These are phyloP conservation scores for Silurus lanzhouensis DNA, from an alignment of 2,797 vertebrate genomes.

Conservation along the genomic window DNA sequence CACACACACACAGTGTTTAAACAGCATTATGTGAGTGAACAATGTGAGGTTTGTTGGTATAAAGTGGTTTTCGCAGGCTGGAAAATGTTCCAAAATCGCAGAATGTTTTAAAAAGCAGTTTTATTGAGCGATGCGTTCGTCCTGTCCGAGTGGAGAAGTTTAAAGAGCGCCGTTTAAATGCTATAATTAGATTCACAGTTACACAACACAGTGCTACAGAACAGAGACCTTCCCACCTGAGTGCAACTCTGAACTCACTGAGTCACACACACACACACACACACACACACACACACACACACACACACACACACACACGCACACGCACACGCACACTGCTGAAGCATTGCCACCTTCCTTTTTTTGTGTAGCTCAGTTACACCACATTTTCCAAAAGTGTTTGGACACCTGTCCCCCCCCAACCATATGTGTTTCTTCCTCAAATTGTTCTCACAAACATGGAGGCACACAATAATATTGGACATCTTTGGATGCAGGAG, in stretches of 20 bases:
- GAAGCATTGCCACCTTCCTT: neutral
- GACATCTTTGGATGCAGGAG: no score
- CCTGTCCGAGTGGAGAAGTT: slow-evolving; percentile 50
- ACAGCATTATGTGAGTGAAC: neutral
- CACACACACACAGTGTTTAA: neutral
- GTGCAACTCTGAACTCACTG: slow-evolving; percentile 66
- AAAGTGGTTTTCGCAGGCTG: slow-evolving; percentile 39
- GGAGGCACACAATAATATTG: no score
- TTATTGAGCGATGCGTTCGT: slow-evolving; percentile 34
- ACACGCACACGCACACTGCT: neutral
- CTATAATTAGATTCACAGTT: slow-evolving; percentile 76
- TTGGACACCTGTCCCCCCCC: no score
- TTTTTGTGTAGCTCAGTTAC: neutral
- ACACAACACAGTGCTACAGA: slow-evolving; percentile 68
- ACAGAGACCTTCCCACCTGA: slow-evolving; percentile 65
- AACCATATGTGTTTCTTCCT: no score
- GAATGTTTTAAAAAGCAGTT: slow-evolving; percentile 42
- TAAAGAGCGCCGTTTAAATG: slow-evolving; percentile 71
- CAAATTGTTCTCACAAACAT: no score
- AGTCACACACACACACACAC: slow-evolving; percentile 40
- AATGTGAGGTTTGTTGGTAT: slow-evolving; percentile 6
- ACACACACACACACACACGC: slow-evolving; percentile 29
- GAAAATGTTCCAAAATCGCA: slow-evolving; percentile 17
- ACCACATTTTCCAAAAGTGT: no score
- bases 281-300: slow-evolving; percentile 6